A percentile compares a stretch with the other conserved stretches of the same genome.
phyloP scores from a whole-genome alignment of 2,888 invertebrate genomes.

The Sminthurides aquaticus region DNA sequence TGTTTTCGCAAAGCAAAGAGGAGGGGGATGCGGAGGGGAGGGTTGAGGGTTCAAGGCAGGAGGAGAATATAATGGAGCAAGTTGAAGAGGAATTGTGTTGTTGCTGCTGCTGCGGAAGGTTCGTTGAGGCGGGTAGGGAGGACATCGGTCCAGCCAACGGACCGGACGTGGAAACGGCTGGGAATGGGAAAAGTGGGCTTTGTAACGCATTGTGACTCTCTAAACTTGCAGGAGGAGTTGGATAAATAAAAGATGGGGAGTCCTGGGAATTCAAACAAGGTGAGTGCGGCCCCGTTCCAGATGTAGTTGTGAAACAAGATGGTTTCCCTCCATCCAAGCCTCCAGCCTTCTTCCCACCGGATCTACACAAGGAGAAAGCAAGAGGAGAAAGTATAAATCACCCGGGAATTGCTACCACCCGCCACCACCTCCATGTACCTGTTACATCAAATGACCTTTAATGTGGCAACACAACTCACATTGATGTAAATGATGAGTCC shows the following conservation, averaged over 20 bases:
- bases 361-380: constrained; percentile 20
- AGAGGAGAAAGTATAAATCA: constrained; percentile 1
- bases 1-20: not conserved
- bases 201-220: constrained; percentile 63
- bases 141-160: constrained; percentile 44
- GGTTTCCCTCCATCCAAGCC: not conserved
- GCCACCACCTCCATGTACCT: not conserved
- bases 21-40: constrained; percentile 1
- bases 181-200: constrained; percentile 53
- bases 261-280: constrained; percentile 52
- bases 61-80: not conserved
- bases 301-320: constrained; percentile 32
- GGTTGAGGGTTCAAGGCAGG: not conserved
- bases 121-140: constrained; percentile 45
- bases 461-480: constrained; percentile 23
- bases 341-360: not conserved
- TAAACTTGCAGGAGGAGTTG: constrained; percentile 80
- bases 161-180: constrained; percentile 52
- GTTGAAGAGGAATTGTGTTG: not conserved
- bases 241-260: constrained; percentile 72
- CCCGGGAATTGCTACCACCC: not conserved
- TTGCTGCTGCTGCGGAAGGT: constrained; percentile 14
- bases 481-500: constrained; percentile 28
- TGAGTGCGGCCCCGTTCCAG: constrained; percentile 53
- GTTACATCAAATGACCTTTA: constrained; percentile 8